Evolutionary conservation across 1,140 invertebrate genomes (phyloP), one percentile per base, ranked within the genome.

Genomic region (Acromyrmex heyeri): DNA sequence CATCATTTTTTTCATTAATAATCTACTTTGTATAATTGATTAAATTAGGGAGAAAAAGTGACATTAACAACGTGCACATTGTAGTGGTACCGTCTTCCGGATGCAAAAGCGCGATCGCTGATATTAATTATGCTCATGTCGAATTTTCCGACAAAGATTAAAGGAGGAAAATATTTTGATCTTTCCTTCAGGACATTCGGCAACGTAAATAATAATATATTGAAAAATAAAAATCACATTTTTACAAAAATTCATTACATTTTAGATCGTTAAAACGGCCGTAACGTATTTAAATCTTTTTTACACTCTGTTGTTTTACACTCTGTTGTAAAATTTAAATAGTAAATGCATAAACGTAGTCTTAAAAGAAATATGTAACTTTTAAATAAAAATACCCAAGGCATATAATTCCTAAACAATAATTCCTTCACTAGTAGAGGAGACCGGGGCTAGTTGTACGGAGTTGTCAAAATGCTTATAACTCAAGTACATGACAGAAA

Each of bases 231-330:
- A 27, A 73, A 53, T 21, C 14, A 64, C 3, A 34, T 24, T n/a
- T 34, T 38, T 34, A 24, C 2, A 12, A 24, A 24, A 2, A 34
- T 34, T 76, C 7, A 1, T 85, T n/a, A 57, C 30, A 27, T 30
- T 77, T 27, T 69, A 92, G 89, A 77, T 91, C 4, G 72, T 92
- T 27, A 91, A 89, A 65, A 88, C 88, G 53, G 83, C 87, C 18
- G 87, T 87, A 38, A 85, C 90, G 7, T 91, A 92, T 82, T 87
- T 91, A 12, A 90, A 91, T 76, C 87, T 91, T 62, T 91, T 62
- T 38, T 90, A 64, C 87, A 88, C 81, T 86, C 91, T 38, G 69
- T 91, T 59, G 62, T 79, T 1, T 24, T 24, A 24, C 24, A 24
- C 24, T 24, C 24, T 85, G 34, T 24, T 24, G 57, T 24, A 44